phyloP scores from a whole-genome alignment of 2,888 invertebrate species.

The Girardia tigrina region DNA sequence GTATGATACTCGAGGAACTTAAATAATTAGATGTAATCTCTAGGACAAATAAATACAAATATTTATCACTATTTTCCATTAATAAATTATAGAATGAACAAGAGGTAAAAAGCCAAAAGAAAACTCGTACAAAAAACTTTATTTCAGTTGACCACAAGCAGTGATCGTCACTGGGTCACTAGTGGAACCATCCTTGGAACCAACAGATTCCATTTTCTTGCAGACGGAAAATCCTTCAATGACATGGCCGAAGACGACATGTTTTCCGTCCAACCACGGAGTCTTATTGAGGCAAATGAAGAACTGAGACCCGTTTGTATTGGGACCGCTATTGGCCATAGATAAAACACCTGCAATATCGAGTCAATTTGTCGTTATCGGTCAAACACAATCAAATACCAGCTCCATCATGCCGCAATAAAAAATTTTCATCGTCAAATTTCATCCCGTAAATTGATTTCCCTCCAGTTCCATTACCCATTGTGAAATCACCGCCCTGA shows the following conservation, averaged over 20 bases:
- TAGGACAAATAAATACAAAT: too few species aligned
- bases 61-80: too few species aligned
- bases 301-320: neutral
- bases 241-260: neutral
- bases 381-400: too few species aligned
- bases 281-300: conserved; percentile 7
- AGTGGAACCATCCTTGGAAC: neutral
- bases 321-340: neutral
- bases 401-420: neutral
- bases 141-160: neutral
- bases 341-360: neutral
- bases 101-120: too few species aligned
- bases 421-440: conserved; percentile 9
- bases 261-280: neutral
- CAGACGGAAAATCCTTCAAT: neutral
- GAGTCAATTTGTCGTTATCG: too few species aligned
- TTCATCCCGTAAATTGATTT: conserved; percentile 7
- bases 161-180: neutral
- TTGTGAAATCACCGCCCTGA: neutral
- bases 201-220: neutral
- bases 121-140: neutral
- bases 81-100: too few species aligned
- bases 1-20: too few species aligned
- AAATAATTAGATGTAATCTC: too few species aligned
- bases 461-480: neutral